phyloP scores from a whole-genome alignment of 2,797 vertebrate genomes.

The Peromyscus attwateri region DNA sequence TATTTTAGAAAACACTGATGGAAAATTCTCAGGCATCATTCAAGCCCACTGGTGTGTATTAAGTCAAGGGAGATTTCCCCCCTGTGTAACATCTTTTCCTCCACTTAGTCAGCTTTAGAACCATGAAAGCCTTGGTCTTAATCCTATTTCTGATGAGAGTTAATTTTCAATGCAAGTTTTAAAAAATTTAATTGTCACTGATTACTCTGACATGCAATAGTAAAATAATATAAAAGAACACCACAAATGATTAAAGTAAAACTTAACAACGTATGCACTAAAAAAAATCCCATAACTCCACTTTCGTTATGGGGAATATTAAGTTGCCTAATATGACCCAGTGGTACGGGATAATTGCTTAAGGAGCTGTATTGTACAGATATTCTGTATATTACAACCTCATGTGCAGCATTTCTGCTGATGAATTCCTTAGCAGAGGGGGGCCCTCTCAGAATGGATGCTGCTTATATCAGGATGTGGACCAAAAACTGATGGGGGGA shows the following conservation, averaged over 20 bases:
- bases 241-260: conserved; percentile 84
- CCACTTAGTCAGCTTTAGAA: conserved; percentile 67
- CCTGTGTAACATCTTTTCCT: conserved; percentile 73
- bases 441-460: conserved; percentile 51
- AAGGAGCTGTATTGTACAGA: conserved; percentile 73
- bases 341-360: conserved; percentile 77
- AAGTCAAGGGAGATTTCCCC: conserved; percentile 69
- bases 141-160: conserved; percentile 84
- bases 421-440: conserved; percentile 69
- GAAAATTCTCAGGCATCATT: conserved; percentile 81
- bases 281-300: conserved; percentile 71
- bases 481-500: not conserved
- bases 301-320: conserved; percentile 82
- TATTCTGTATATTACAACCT: conserved; percentile 81
- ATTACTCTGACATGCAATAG: conserved; percentile 83
- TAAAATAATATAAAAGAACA: conserved; percentile 83
- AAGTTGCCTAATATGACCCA: conserved; percentile 82
- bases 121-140: conserved; percentile 77
- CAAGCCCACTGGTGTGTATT: conserved; percentile 72
- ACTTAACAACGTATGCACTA: conserved; percentile 77
- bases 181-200: conserved; percentile 83
- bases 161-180: conserved; percentile 83
- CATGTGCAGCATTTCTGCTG: conserved; percentile 75
- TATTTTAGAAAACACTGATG: conserved; percentile 74
- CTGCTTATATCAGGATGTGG: conserved; percentile 62